phyloP scores from a whole-genome alignment of 2,113 vertebrate genomes.

The Psettodes erumei region DNA sequence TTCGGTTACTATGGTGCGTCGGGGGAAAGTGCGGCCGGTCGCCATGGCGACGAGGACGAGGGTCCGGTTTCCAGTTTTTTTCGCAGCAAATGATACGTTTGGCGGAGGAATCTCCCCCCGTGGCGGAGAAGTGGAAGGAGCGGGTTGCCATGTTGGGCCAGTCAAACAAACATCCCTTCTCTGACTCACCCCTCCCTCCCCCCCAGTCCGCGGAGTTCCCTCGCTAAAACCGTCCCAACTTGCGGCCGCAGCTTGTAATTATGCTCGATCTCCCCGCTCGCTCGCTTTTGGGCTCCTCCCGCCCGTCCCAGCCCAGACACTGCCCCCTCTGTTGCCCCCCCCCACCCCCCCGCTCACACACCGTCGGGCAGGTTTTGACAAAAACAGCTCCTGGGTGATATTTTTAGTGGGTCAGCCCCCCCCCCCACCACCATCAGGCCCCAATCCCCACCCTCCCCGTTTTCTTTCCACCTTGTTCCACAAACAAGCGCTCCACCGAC shows the following conservation, averaged over 20 bases:
- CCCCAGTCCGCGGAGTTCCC: conserved; percentile 62
- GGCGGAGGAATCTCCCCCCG: conserved; percentile 59
- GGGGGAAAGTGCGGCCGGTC: too few species aligned
- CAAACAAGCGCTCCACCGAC: conserved; percentile 68
- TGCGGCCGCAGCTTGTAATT: conserved; percentile 61
- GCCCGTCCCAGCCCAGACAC: conserved; percentile 33
- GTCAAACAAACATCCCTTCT: conserved; percentile 69
- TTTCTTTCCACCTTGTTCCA: conserved; percentile 71
- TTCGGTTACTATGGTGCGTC: too few species aligned
- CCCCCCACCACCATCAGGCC: too few species aligned
- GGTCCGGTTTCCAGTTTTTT: conserved; percentile 55
- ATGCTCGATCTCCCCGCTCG: conserved; percentile 37
- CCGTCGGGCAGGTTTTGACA: conserved; percentile 25
- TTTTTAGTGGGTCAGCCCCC: conserved; percentile 68
- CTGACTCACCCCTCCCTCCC: conserved; percentile 62
- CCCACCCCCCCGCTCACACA: background rate
- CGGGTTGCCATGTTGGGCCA: conserved; percentile 67
- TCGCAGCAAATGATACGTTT: conserved; percentile 52
- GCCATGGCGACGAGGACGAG: conserved; percentile 26
- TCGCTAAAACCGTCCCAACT: conserved; percentile 52
- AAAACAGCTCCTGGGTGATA: conserved; percentile 57
- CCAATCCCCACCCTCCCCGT: too few species aligned
- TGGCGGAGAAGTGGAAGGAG: conserved; percentile 35
- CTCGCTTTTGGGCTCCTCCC: conserved; percentile 41
- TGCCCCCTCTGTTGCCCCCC: conserved; percentile 44